phyloP scores from a whole-genome alignment of 2,797 vertebrate genomes.

The Nothura maculosa region DNA sequence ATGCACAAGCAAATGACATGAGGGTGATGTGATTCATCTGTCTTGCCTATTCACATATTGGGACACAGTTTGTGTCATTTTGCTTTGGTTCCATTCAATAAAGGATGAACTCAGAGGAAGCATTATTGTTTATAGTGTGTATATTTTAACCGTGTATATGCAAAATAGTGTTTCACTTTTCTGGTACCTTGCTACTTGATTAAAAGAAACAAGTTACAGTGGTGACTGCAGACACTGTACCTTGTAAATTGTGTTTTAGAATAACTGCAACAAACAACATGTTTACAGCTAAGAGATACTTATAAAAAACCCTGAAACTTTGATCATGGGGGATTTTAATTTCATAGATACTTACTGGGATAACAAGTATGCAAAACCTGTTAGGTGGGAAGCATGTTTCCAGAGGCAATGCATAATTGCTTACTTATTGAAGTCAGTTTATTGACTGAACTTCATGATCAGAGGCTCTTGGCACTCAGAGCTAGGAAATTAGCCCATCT shows the following conservation, averaged over 20 bases:
- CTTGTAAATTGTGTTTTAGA: conserved; percentile 79
- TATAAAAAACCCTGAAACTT: conserved; percentile 73
- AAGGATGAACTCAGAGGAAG: conserved; percentile 31
- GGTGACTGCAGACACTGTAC: conserved; percentile 76
- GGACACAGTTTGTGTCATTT: neutral
- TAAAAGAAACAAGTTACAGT: conserved; percentile 73
- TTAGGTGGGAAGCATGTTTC: conserved; percentile 75
- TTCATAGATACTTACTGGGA: conserved; percentile 78
- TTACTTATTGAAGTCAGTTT: conserved; percentile 78
- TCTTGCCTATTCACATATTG: neutral
- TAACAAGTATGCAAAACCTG: conserved; percentile 79
- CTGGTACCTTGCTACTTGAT: conserved; percentile 63
- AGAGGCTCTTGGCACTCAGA: conserved; percentile 66
- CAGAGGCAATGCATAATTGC: conserved; percentile 79
- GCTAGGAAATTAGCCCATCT: conserved; percentile 66
- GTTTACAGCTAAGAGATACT: conserved; percentile 77
- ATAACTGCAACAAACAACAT: conserved; percentile 76
- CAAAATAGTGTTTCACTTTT: conserved; percentile 65
- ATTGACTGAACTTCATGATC: conserved; percentile 78
- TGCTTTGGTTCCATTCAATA: conserved; percentile 33
- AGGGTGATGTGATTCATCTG: neutral
- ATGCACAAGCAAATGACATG: neutral
- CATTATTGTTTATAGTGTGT: conserved; percentile 11
- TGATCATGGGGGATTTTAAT: conserved; percentile 79
- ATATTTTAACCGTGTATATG: conserved; percentile 52